Base-by-base conservation (phyloP, 2,113 vertebrate genomes). In the Sorex fumeus region DNA sequence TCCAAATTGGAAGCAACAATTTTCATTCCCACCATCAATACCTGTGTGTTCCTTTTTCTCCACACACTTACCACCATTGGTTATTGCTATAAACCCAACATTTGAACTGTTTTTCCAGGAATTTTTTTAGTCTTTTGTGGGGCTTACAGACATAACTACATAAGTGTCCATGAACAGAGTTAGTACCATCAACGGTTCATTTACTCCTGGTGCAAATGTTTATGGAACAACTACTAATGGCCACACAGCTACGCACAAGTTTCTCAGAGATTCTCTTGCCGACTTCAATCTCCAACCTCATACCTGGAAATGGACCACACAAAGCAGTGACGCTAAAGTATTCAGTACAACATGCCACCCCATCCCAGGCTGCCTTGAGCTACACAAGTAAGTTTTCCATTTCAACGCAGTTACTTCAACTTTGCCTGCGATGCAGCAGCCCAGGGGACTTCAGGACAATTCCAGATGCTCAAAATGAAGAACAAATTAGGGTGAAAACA, bases 161-260 rank as follows among this genome's bases (percentile, higher is more conserved):
- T 60, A 19, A 60, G n/a, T 60, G 57, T 60, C 57, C 57, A 60
- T 19, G 4, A 60, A 60, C 57, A 23, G 57, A 60, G 57, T 23
- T 60, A 60, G 57, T 60, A 23, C 6, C 57, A 60, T 66, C 64
- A 53, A 4, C 12, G 6, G 8, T 72, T 36, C 57, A 28, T 34
- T 10, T 53, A 19, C 53, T 53, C 53, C 53, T 19, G 18, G 53
- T 53, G 18, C 13, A 53, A 53, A 53, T 53, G 57, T 60, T 4
- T 19, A 60, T 60, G 57, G 57, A 60, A 60, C 57, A 60, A 23
- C 13, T 18, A 57, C 53, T 60, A 60, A 21, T 60, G 34, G n/a
- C 77, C 19, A 0, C 74, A 66, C 34, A 50, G 3, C 36, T 16
- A 30, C 70, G 7, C 2, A 11, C 25, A 6, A 6, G 0, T 0